Evolutionary conservation across 2,888 invertebrate genomes (phyloP).

Genomic region (Eupithecia centaureata): DNA sequence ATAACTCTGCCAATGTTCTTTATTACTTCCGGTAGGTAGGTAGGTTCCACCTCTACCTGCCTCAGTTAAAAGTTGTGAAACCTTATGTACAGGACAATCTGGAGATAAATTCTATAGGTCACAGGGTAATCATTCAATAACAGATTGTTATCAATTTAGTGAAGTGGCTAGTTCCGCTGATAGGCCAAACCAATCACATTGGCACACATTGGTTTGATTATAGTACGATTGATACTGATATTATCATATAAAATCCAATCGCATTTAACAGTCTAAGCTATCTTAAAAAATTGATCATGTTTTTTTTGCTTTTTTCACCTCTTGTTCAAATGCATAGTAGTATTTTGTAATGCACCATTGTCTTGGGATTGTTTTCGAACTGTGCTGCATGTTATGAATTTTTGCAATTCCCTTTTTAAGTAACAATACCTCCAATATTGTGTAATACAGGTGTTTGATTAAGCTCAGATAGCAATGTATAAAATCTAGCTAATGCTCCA

Average conservation of each 20-base stretch:
- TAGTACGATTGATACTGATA: background rate
- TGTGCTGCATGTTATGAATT: background rate
- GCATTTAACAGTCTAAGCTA: background rate
- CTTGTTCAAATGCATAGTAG: background rate
- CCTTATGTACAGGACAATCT: background rate
- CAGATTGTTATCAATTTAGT: constrained; percentile 42
- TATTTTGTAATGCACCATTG: background rate
- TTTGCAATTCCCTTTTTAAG: background rate
- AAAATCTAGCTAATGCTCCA: background rate
- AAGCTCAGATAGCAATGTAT: background rate
- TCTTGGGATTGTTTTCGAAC: background rate
- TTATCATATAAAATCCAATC: background rate
- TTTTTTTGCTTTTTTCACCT: background rate
- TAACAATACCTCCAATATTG: background rate
- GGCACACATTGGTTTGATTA: constrained; percentile 14
- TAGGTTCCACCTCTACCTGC: background rate
- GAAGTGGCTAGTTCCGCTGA: constrained; percentile 34
- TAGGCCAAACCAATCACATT: constrained; percentile 25
- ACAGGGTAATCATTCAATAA: constrained; percentile 42
- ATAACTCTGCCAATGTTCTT: background rate
- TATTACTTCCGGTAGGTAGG: background rate
- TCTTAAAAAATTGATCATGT: background rate
- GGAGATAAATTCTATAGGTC: background rate
- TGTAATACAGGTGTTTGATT: background rate
- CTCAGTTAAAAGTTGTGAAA: background rate